Evolutionary conservation across 1,140 invertebrate genomes (phyloP), one percentile per base, ranked within the genome.

Genomic region (Stenopsyche tienmushanensis): DNA sequence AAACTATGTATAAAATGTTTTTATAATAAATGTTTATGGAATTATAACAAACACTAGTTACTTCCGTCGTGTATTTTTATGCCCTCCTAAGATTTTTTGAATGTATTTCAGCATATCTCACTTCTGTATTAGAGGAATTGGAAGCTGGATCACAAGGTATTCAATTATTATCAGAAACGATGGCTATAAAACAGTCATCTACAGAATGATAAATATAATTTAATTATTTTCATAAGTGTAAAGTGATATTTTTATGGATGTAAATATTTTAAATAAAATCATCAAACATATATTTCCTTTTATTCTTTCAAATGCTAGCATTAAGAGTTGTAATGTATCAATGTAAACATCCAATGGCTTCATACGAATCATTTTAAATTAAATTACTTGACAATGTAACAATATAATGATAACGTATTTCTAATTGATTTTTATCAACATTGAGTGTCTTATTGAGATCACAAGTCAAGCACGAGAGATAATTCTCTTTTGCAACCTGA

Each of bases 101-200:
- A n/a, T n/a, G n/a, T n/a, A n/a, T 66, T 65, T 18, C 41, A 70
- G 68, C 53, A 53, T 70, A 70, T 47, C 49, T 70, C 18, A 55
- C 65, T 8, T 70, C 68, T 1, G 44, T 70, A 7, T 21, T 70
- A 1, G 68, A 70, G 44, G 68, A 70, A 50, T 45, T 70, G 2
- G 68, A 60, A 60, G 65, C 65, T 25, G 64, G 64, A 2, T 54
- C 49, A 15, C 47, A 60, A 3, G 68, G 68, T 29, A 25, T 64
- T 1, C 60, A 64, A 47, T 58, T 62, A 3, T 49, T 70, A 18
- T 45, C 67, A 0, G 59, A 69, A 23, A 26, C 54, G 1, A 9
- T 69, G 9, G 8, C 34, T n/a, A 65, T 39, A 26, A 69, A 58
- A 52, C 44, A 62, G 21, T 17, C 50, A 10, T n/a, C 13, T 13